Evolutionary conservation across 2,888 invertebrate species (phyloP).

Genomic region (Chrysolina oricalcia): DNA sequence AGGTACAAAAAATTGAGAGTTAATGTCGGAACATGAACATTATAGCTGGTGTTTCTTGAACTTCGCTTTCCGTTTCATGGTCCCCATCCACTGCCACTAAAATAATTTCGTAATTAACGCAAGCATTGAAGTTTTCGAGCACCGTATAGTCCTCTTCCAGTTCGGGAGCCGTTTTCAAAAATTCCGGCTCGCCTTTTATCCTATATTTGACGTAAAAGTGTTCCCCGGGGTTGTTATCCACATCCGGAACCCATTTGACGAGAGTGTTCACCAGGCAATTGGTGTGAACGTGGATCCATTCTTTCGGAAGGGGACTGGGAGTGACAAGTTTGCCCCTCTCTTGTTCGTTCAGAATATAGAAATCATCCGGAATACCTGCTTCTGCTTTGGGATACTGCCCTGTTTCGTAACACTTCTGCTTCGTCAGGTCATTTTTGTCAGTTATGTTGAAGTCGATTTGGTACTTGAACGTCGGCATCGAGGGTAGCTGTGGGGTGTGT

Average conservation of each 20-base stretch:
- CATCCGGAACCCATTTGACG: conserved; percentile 65
- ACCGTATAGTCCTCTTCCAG: conserved; percentile 61
- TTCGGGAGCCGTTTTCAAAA: conserved; percentile 58
- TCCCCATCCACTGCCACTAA: conserved; percentile 64
- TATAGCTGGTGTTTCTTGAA: conserved; percentile 60
- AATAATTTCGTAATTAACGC: conserved; percentile 63
- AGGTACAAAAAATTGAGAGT: conserved; percentile 18
- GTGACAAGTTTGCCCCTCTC: conserved; percentile 43
- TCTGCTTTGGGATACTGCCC: conserved; percentile 44
- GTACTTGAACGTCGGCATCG: conserved; percentile 62
- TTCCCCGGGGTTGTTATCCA: conserved; percentile 63
- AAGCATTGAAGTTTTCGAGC: conserved; percentile 63
- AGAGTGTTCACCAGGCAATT: conserved; percentile 61
- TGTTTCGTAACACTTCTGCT: conserved; percentile 50
- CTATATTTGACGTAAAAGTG: conserved; percentile 64
- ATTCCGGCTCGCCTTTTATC: conserved; percentile 60
- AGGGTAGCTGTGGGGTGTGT: conserved; percentile 59
- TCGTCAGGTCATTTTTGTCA: conserved; percentile 56
- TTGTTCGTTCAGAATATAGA: conserved; percentile 54
- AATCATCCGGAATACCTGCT: conserved; percentile 52
- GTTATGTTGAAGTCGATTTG: conserved; percentile 60
- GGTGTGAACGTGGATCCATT: conserved; percentile 44
- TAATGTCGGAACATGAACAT: conserved; percentile 51
- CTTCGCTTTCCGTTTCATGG: conserved; percentile 62
- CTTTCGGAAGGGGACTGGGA: conserved; percentile 32